A percentile compares a stretch with the other conserved stretches of the same genome.
Evolutionary conservation across 1,140 invertebrate species (phyloP).

Genomic region (Helicoverpa zea): DNA sequence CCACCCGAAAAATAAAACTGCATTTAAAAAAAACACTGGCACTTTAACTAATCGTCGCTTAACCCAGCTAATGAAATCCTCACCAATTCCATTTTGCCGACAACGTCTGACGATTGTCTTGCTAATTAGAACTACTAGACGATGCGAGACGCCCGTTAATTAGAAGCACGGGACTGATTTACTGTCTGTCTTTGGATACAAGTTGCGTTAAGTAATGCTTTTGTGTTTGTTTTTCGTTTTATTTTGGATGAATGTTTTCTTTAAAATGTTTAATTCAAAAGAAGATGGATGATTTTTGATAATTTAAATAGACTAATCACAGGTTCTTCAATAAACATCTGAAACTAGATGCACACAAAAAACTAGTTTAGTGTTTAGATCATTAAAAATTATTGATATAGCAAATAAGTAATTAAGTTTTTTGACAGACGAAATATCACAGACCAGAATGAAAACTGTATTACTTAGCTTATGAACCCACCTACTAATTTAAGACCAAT

Average conservation of each 20-base stretch:
- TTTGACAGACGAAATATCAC: too few relatives aligned
- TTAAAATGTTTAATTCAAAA: background rate
- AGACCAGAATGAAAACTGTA: too few relatives aligned
- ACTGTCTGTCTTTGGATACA: constrained; percentile 30
- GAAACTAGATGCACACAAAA: too few relatives aligned
- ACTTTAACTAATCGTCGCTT: constrained; percentile 21
- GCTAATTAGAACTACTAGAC: constrained; percentile 47
- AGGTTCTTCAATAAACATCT: too few relatives aligned
- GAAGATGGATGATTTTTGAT: background rate
- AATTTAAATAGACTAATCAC: background rate
- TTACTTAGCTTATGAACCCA: too few relatives aligned
- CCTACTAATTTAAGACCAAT: too few relatives aligned
- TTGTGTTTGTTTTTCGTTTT: constrained; percentile 11
- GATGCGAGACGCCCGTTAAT: constrained; percentile 37
- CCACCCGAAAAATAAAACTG: background rate
- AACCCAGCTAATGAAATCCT: constrained; percentile 17
- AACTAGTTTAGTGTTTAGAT: too few relatives aligned
- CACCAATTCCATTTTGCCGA: constrained; percentile 25
- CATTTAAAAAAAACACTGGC: background rate
- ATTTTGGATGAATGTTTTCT: background rate
- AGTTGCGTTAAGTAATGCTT: constrained; percentile 8
- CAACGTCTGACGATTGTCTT: constrained; percentile 43
- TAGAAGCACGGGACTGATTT: constrained; percentile 40
- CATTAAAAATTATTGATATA: too few relatives aligned
- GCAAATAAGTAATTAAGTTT: too few relatives aligned